Base-by-base conservation (phyloP, 2,113 vertebrate genomes). In the Myodes glareolus region DNA sequence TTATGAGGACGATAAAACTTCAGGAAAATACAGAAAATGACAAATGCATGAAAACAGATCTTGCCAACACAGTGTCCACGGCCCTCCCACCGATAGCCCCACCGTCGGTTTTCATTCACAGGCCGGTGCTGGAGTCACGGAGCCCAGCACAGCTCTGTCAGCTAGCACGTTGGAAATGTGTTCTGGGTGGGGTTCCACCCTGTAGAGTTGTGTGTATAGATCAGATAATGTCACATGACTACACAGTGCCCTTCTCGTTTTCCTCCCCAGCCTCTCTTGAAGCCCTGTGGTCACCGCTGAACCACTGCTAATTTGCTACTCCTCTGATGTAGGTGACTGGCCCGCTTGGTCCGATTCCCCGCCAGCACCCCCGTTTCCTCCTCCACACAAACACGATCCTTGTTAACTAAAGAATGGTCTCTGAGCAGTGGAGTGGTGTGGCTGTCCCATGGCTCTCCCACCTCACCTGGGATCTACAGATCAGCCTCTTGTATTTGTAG, bases 391-490 rank as follows among this genome's bases (percentile, higher is more conserved):
- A 3, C 86, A 42, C 7, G 10, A 23, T 4, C 80, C 42, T 88
- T 72, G 42, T 76, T 95, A 76, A 61, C 85, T 39, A 92, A 78
- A 95, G 25, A 78, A 31, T 67, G 50, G 65, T 88, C 36, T 76
- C 42, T 50, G 47, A 42, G 33, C 39, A 50, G 61, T 0, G 5
- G 52, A 47, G 50, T 68, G 85, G 16, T 13, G 5, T 39, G 36
- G 63, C 23, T 92, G 33, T 19, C 33, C 55, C 58, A 10, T 5
- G 58, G 58, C 61, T 52, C 31, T 76, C 55, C n/a, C 47, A 25
- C 14, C 58, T 50, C 52, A 33, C 4, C 45, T 23, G 67, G 61
- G 58, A 61, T 67, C 52, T 73, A 11, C 39, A 23, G 42, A 33
- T 84, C 73, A 65, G 92, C 84, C 33, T 27, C 73, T 47, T 47